phyloP scores from a whole-genome alignment of 2,888 invertebrate genomes.

The Yponomeuta cagnagella region DNA sequence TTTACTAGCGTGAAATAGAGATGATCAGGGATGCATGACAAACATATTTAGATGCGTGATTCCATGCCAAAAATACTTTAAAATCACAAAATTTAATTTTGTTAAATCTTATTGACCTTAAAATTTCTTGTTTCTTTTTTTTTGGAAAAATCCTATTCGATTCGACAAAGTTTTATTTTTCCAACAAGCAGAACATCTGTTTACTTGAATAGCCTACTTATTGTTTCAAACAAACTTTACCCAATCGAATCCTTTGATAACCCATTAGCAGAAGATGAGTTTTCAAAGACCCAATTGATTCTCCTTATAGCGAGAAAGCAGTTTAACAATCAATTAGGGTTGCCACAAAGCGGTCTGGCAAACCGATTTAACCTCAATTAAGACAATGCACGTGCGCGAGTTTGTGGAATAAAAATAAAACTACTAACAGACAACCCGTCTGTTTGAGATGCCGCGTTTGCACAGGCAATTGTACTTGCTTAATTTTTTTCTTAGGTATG shows the following conservation, averaged over 20 bases:
- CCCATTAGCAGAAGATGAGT: not conserved
- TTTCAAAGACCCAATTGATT: slow-evolving; percentile 1
- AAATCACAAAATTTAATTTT: no score
- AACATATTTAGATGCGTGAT: no score
- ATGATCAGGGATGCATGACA: no score
- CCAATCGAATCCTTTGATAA: not conserved
- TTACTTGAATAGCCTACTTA: not conserved
- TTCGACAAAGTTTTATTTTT: not conserved
- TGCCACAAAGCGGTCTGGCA: slow-evolving; percentile 39
- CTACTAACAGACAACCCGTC: slow-evolving; percentile 47
- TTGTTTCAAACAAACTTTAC: not conserved
- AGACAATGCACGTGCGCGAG: slow-evolving; percentile 47
- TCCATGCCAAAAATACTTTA: no score
- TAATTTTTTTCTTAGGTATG: not conserved
- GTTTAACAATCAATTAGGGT: slow-evolving; percentile 63
- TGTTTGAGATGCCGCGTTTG: slow-evolving; percentile 38
- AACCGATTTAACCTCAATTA: slow-evolving; percentile 45
- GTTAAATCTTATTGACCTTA: no score
- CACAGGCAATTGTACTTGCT: not conserved
- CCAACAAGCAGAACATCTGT: not conserved
- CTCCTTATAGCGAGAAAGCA: slow-evolving; percentile 24
- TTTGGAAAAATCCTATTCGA: no score
- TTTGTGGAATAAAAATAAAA: slow-evolving; percentile 57
- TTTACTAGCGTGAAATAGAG: no score
- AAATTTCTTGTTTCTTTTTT: no score